Evolutionary conservation across 2,888 invertebrate species (phyloP), one percentile per base, ranked within the genome.

Genomic region (Polylopha cassiicola): DNA sequence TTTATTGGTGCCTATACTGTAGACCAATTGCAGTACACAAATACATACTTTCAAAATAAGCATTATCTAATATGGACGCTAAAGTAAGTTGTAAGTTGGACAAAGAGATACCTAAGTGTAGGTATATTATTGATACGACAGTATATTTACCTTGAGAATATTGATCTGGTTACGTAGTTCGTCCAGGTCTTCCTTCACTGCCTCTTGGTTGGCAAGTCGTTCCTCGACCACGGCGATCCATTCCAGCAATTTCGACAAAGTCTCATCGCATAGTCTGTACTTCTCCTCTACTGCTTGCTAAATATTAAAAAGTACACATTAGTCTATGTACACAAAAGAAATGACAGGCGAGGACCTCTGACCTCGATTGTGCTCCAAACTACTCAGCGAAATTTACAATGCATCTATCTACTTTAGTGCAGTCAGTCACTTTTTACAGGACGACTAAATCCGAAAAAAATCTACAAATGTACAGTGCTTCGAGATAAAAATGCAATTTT

Each of bases 231-330:
- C 92, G 13, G 90, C 89, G 55, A 97, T 92, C 96, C 96, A 97
- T 74, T 93, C 92, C 56, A 95, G 86, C 42, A 97, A 87, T 69
- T 94, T 94, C 47, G 91, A 90, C 43, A 96, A 87, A 23, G 92
- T 93, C 73, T 95, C 95, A 75, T 95, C 95, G 79, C 95, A 96
- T 60, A 94, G 87, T 70, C 93, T 93, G 88, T 95, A 97, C 79
- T 95, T 95, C 76, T 97, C 97, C 84, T 96, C 94, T 58, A 96
- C 94, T 65, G 96, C 96, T 94, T 95, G 95, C 97, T 97, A 88
- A 53, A 77, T 53, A 56, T 55, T 53, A 33, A 61, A 72, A 65
- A 61, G 55, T 41, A 39, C 44, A 43, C 28, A 27, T 49, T 47
- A 64, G 49, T 59, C 28, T 50, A 43, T 45, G 39, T 7, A 29